Conservation (phyloP, 2,113 vertebrate species). For the Bos javanicus region DNA sequence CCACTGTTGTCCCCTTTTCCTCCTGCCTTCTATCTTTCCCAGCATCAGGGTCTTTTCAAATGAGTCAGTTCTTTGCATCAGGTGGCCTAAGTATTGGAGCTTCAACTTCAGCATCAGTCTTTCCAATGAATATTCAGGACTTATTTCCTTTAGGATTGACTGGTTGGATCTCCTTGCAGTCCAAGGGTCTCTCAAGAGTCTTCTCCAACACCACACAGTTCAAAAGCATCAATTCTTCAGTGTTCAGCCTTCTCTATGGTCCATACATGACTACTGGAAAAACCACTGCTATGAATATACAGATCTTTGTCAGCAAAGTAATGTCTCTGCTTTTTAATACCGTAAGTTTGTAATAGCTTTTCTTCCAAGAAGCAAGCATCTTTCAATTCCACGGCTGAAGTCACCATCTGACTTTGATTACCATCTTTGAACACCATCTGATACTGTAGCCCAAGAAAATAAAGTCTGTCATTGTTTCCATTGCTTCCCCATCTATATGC, state of each 20-base stretch:
- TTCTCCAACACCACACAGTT: not conserved
- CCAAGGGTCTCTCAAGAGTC: not conserved
- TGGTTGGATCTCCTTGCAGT: not conserved
- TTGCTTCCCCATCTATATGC: not conserved
- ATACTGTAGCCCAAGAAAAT: not conserved
- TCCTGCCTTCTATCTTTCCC: not conserved
- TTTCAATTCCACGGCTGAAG: not conserved
- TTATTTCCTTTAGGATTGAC: not conserved
- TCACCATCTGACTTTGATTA: not conserved
- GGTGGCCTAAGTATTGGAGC: not conserved
- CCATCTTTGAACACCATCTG: not conserved
- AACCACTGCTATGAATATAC: not conserved
- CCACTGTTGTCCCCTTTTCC: not conserved
- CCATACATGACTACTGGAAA: not conserved
- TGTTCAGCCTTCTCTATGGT: not conserved
- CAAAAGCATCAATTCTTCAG: not conserved
- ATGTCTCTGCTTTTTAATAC: not conserved
- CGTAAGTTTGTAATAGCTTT: not conserved
- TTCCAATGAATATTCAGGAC: not conserved
- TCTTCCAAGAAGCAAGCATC: not conserved
- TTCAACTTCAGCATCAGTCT: not conserved
- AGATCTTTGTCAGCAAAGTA: not conserved
- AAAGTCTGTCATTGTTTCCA: not conserved
- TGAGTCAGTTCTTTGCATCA: not conserved
- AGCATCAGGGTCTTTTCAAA: not conserved